Conservation (phyloP, 1,140 invertebrate genomes). For the Calosoma granatense region DNA sequence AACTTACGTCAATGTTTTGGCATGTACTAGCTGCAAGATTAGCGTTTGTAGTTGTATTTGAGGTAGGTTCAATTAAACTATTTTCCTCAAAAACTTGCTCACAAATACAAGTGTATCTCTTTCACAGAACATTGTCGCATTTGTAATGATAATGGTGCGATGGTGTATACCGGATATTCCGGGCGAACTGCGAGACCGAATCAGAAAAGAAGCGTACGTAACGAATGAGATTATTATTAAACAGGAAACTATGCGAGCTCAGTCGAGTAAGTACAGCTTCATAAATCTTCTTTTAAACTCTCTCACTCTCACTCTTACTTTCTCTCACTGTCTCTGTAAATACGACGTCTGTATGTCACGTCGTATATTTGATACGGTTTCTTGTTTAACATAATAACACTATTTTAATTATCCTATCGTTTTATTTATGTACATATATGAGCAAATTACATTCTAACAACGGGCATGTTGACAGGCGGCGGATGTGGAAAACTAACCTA, state of each 20-base stretch:
- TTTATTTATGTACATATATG: too few species aligned
- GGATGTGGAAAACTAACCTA: too few species aligned
- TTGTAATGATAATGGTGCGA: conserved; percentile 71
- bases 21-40: conserved; percentile 78
- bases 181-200: conserved; percentile 60
- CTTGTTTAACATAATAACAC: too few species aligned
- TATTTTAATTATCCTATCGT: too few species aligned
- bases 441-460: too few species aligned
- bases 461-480: too few species aligned
- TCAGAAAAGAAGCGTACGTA: conserved; percentile 74
- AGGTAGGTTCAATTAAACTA: conserved; percentile 51
- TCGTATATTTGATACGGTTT: too few species aligned
- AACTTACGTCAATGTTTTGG: conserved; percentile 75
- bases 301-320: too few species aligned
- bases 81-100: not conserved
- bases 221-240: conserved; percentile 85
- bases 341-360: too few species aligned
- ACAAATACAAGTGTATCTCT: not conserved
- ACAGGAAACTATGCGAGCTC: conserved; percentile 56
- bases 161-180: conserved; percentile 85
- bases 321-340: too few species aligned
- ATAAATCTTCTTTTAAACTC: too few species aligned
- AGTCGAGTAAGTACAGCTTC: conserved; percentile 27
- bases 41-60: conserved; percentile 88
- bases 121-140: conserved; percentile 67